phyloP scores from a whole-genome alignment of 2,113 vertebrate species.

The Peromyscus maniculatus region DNA sequence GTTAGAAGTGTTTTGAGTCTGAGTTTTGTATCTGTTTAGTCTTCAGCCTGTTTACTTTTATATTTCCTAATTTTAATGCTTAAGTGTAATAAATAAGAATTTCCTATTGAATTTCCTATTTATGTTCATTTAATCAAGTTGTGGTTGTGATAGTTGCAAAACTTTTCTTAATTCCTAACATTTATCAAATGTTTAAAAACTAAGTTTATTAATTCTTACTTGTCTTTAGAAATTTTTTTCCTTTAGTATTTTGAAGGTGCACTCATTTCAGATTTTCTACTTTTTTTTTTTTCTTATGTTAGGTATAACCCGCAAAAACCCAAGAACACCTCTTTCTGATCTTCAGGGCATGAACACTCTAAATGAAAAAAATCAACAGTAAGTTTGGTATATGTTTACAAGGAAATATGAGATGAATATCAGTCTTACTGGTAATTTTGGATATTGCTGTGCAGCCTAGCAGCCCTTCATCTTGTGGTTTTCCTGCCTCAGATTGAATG shows the following conservation, averaged over 20 bases:
- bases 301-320: slow-evolving; percentile 94
- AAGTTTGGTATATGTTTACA: slow-evolving; percentile 82
- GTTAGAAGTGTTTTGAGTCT: slow-evolving; percentile 23
- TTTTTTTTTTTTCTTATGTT: slow-evolving; percentile 75
- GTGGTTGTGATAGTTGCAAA: neutral
- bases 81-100: slow-evolving; percentile 49
- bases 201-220: slow-evolving; percentile 54
- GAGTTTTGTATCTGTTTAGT: neutral
- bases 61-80: slow-evolving; percentile 51
- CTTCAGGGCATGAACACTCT: slow-evolving; percentile 95
- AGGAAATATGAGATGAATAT: slow-evolving; percentile 38
- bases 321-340: slow-evolving; percentile 94
- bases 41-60: neutral
- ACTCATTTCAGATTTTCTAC: slow-evolving; percentile 65
- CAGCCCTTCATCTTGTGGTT: neutral
- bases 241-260: slow-evolving; percentile 52
- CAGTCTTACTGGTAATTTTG: slow-evolving; percentile 38
- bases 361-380: slow-evolving; percentile 93
- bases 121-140: neutral
- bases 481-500: neutral
- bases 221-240: slow-evolving; percentile 57
- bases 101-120: slow-evolving; percentile 42
- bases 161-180: slow-evolving; percentile 19
- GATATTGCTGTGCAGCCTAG: neutral
- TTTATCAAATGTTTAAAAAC: slow-evolving; percentile 52